Evolutionary conservation across 2,113 vertebrate genomes (phyloP).

Genomic region (Anguilla rostrata): DNA sequence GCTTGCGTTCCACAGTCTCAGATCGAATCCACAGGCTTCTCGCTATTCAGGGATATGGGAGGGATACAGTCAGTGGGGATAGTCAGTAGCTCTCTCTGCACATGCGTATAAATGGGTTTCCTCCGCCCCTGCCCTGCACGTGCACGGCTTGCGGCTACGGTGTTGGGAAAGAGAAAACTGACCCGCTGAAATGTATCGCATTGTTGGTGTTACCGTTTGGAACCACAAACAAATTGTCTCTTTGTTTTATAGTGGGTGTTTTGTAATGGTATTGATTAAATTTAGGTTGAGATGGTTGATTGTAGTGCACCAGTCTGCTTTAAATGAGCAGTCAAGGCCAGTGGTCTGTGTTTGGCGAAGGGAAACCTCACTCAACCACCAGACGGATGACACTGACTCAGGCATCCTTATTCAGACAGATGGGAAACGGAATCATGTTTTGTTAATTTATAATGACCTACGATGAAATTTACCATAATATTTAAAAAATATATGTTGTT

Average conservation of each 20-base stretch:
- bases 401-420: background rate
- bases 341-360: background rate
- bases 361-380: background rate
- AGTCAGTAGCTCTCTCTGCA: too few species aligned
- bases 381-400: background rate
- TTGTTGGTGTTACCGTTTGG: background rate
- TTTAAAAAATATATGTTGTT: too few species aligned
- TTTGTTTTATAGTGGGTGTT: background rate
- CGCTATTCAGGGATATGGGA: too few species aligned
- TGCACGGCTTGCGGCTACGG: too few species aligned
- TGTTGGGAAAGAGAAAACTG: background rate
- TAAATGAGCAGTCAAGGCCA: background rate
- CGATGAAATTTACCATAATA: background rate
- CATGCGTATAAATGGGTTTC: background rate
- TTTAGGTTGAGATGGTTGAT: background rate
- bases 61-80: too few species aligned
- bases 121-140: too few species aligned
- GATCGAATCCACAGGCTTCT: too few species aligned
- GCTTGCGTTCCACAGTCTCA: too few species aligned
- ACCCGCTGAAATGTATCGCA: background rate
- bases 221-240: background rate
- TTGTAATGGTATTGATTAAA: background rate
- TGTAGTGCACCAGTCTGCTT: background rate
- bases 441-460: background rate
- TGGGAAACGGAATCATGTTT: background rate